Evolutionary conservation across 1,140 invertebrate species (phyloP).

Genomic region (Drosophila gunungcola): DNA sequence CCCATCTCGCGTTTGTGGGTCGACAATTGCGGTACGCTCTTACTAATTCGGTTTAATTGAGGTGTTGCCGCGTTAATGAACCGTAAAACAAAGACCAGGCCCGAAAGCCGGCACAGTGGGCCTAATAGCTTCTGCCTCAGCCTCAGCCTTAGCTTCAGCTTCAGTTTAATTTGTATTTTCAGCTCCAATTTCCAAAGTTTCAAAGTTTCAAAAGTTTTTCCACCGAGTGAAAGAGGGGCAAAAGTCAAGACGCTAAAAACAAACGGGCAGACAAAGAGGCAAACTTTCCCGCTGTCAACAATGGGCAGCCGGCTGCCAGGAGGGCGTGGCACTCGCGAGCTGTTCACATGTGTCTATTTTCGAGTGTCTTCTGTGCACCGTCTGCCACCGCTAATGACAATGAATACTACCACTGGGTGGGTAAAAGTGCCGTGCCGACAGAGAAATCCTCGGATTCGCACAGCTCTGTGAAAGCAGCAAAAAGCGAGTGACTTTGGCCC

Average conservation of each 20-base stretch:
- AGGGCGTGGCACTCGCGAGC: constrained; percentile 45
- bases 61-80: constrained; percentile 38
- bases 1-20: constrained; percentile 14
- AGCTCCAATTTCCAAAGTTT: constrained; percentile 4
- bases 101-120: constrained; percentile 16
- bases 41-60: constrained; percentile 37
- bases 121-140: background rate
- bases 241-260: constrained; percentile 21
- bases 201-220: background rate
- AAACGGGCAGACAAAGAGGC: constrained; percentile 14
- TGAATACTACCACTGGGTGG: background rate
- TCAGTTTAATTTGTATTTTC: too few species aligned
- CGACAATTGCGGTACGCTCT: constrained; percentile 22
- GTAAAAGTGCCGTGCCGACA: constrained; percentile 26
- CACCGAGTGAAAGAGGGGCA: constrained; percentile 31
- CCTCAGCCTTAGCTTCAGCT: too few species aligned
- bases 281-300: constrained; percentile 64
- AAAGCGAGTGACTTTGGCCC: constrained; percentile 3
- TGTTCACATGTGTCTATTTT: constrained; percentile 38
- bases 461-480: constrained; percentile 9
- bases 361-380: constrained; percentile 32
- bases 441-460: constrained; percentile 17
- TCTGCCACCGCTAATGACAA: constrained; percentile 27
- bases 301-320: constrained; percentile 20
- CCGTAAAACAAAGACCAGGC: constrained; percentile 29